Percentiles rank a stretch among this genome's conserved stretches.
Conservation (phyloP, 2,113 vertebrate species). For the Connochaetes taurinus region DNA sequence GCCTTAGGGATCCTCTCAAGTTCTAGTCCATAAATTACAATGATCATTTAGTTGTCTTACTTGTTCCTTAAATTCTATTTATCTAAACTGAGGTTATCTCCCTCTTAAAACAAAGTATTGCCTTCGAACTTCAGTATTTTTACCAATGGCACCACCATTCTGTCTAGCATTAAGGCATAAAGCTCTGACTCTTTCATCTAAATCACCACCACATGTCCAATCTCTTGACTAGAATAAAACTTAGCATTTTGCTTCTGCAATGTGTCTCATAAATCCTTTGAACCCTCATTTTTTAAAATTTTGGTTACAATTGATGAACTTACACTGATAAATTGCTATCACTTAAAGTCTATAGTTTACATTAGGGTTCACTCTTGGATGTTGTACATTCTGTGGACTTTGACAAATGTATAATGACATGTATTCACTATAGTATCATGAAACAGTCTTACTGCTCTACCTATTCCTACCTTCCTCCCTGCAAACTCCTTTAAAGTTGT, state of each 20-base stretch:
- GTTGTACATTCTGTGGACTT: neutral
- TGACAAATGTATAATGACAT: neutral
- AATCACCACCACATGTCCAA: neutral
- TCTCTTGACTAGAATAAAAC: neutral
- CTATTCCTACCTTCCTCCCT: neutral
- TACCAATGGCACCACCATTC: neutral
- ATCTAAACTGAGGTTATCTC: neutral
- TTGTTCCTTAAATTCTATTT: slow-evolving; percentile 10
- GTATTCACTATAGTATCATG: neutral
- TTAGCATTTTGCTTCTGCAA: neutral
- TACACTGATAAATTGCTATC: neutral
- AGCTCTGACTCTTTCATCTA: neutral
- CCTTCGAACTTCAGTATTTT: neutral
- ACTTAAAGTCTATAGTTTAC: neutral
- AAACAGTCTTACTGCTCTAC: neutral
- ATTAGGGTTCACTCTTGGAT: neutral
- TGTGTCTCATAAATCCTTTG: neutral
- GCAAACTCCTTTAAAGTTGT: neutral
- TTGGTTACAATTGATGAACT: neutral
- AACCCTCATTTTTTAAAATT: neutral
- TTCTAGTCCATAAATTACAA: neutral
- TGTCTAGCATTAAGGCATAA: neutral
- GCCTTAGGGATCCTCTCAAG: neutral
- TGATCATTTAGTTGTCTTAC: neutral
- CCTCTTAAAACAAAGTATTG: neutral